Conservation (phyloP, 2,797 vertebrate species). For the Myoxocephalus aenaeus region DNA sequence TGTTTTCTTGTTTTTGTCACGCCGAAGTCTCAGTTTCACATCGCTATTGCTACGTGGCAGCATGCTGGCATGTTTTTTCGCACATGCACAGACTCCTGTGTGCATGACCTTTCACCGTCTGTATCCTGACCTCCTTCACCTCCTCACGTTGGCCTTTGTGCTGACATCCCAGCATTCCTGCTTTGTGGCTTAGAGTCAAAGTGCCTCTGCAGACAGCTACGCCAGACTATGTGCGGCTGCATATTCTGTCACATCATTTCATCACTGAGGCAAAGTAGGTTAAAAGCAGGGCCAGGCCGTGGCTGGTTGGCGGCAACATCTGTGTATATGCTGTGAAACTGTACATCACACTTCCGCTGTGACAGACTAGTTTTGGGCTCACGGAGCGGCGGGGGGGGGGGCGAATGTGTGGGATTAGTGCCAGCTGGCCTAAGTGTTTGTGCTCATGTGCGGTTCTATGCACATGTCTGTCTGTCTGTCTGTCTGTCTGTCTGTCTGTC, state of each 20-base stretch:
- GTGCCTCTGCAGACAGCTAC: conserved; percentile 18
- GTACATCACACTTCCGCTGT: conserved; percentile 56
- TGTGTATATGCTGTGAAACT: conserved; percentile 44
- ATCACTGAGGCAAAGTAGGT: conserved; percentile 59
- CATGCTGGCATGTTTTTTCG: background rate
- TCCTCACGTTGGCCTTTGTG: conserved; percentile 9
- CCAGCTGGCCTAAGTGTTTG: conserved; percentile 66
- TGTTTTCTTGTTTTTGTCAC: background rate
- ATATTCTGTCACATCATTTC: conserved; percentile 8
- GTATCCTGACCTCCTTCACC: background rate
- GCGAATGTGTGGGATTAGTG: conserved; percentile 67
- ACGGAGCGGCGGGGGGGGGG: conserved; percentile 38
- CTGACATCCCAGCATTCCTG: conserved; percentile 15
- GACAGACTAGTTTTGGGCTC: conserved; percentile 44
- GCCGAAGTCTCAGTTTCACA: background rate
- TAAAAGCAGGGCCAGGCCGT: conserved; percentile 34
- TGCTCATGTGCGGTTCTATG: conserved; percentile 39
- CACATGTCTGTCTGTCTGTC: conserved; percentile 38
- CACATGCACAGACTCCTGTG: background rate
- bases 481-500: conserved; percentile 17
- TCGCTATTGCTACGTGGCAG: background rate
- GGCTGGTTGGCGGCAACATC: conserved; percentile 59
- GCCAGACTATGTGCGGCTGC: conserved; percentile 11
- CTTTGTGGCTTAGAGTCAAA: conserved; percentile 35
- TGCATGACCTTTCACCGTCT: conserved; percentile 12